Evolutionary conservation across 1,140 invertebrate genomes (phyloP).

Genomic region (Berghia stephanieae): DNA sequence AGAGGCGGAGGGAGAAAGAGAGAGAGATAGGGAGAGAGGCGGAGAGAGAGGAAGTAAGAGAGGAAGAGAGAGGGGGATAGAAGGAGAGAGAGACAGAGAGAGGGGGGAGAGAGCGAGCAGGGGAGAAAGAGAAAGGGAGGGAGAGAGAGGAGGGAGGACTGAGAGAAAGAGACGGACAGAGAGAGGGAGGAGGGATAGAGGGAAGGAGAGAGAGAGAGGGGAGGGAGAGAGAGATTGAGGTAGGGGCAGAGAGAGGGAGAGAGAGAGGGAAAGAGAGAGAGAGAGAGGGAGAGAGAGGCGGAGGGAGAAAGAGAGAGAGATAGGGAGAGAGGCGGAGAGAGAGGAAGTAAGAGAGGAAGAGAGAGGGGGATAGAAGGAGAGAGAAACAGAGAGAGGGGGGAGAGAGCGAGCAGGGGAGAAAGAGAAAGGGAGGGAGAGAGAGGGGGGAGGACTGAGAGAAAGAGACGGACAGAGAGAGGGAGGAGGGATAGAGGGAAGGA

Average conservation of each 20-base stretch:
- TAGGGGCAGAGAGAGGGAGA: not conserved
- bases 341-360: not conserved
- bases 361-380: not conserved
- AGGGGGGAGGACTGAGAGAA: not conserved
- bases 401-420: not conserved
- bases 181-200: not conserved
- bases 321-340: no score
- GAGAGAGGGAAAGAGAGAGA: no score
- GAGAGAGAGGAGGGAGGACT: not conserved
- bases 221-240: not conserved
- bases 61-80: not conserved
- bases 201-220: not conserved
- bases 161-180: not conserved
- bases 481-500: not conserved
- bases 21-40: no score
- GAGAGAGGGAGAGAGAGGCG: no score
- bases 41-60: not conserved
- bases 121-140: not conserved
- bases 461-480: not conserved
- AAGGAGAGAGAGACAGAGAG: not conserved
- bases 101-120: not conserved
- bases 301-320: not conserved
- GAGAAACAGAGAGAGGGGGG: not conserved
- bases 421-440: not conserved
- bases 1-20: no score